Evolutionary conservation across 2,113 vertebrate species (phyloP).

Genomic region (Dolichallabes microphthalmus): DNA sequence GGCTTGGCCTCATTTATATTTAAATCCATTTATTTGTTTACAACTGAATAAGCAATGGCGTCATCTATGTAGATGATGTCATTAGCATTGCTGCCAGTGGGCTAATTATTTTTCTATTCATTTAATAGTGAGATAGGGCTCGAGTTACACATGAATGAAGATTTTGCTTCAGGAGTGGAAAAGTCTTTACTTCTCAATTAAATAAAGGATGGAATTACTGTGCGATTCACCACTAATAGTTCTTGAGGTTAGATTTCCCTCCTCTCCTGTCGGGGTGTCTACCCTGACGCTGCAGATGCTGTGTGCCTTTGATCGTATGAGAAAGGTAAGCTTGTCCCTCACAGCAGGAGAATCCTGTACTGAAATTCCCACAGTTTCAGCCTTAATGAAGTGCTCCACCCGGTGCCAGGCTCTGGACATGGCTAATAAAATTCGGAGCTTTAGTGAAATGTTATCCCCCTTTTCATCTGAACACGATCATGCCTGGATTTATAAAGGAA

Average conservation of each 20-base stretch:
- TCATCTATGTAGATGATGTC: constrained; percentile 2
- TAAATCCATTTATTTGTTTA: neutral
- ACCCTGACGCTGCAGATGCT: neutral
- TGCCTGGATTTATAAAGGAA: neutral
- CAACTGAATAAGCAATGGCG: neutral
- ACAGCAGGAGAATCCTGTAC: constrained; percentile 9
- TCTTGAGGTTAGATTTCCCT: neutral
- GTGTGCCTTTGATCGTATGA: constrained; percentile 9
- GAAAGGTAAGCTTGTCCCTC: constrained; percentile 16
- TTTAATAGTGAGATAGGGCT: neutral
- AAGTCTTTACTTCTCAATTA: neutral
- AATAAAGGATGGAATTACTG: neutral
- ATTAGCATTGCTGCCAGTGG: neutral
- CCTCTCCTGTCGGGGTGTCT: neutral
- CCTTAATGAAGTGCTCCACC: constrained; percentile 39
- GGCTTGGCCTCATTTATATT: neutral
- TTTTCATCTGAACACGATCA: neutral
- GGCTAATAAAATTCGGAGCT: constrained; percentile 33
- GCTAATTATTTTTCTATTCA: neutral
- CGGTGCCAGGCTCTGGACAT: constrained; percentile 15
- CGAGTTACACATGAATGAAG: neutral
- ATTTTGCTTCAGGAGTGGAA: constrained; percentile 5
- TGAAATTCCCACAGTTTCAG: neutral
- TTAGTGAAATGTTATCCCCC: neutral
- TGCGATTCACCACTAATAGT: neutral